phyloP scores from a whole-genome alignment of 2,797 vertebrate species.

The Leucoraja ocellata region DNA sequence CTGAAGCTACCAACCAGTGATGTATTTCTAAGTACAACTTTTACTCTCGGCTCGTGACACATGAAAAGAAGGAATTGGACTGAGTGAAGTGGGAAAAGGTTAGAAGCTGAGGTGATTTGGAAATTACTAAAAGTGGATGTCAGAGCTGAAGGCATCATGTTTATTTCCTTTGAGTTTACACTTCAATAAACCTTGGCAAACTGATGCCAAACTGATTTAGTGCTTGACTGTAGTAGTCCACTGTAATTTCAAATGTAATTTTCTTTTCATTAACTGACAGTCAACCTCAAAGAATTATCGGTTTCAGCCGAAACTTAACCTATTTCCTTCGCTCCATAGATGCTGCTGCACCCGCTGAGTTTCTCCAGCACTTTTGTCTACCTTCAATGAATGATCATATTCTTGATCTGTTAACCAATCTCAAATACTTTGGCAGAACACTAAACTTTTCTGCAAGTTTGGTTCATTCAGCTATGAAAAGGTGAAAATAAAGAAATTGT shows the following conservation, averaged over 20 bases:
- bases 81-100: neutral
- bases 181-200: neutral
- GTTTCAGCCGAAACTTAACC: too few relatives aligned
- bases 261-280: neutral
- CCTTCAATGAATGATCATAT: neutral
- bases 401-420: too few relatives aligned
- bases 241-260: neutral
- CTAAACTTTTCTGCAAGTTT: too few relatives aligned
- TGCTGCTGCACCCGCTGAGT: too few relatives aligned
- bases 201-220: neutral
- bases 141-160: neutral
- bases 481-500: too few relatives aligned
- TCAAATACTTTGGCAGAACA: too few relatives aligned
- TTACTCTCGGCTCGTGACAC: neutral
- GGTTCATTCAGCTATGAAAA: too few relatives aligned
- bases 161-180: neutral
- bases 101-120: neutral
- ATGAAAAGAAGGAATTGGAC: neutral
- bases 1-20: too few relatives aligned
- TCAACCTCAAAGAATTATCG: neutral
- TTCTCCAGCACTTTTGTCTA: too few relatives aligned
- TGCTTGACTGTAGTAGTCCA: neutral
- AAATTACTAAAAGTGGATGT: neutral
- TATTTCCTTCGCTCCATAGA: too few relatives aligned
- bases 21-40: too few relatives aligned